These are phyloP conservation scores for Drosophila kanapiae DNA, from an alignment of 1,140 invertebrate genomes.

Conservation along the genomic window DNA sequence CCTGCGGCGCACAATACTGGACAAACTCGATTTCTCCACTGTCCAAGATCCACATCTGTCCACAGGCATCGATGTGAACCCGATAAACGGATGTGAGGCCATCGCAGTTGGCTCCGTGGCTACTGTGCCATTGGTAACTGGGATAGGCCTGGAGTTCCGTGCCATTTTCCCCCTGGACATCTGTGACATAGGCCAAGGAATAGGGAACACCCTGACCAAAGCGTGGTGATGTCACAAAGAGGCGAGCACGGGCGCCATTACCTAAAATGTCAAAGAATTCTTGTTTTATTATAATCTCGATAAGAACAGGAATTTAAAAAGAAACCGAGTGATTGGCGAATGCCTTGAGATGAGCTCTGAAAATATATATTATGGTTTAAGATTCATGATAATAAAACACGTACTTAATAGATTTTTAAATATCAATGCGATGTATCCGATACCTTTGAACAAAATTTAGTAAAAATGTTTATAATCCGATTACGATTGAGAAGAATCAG, in stretches of 20 bases:
- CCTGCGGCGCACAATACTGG: constrained; percentile 87
- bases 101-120: constrained; percentile 60
- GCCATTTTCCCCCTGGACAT: constrained; percentile 44
- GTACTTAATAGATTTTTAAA: background rate
- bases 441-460: background rate
- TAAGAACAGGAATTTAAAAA: background rate
- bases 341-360: background rate
- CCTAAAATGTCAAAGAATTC: constrained; percentile 17
- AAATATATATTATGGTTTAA: background rate
- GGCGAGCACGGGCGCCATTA: constrained; percentile 10
- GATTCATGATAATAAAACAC: background rate
- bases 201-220: constrained; percentile 68
- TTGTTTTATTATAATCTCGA: background rate
- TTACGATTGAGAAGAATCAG: background rate
- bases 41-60: constrained; percentile 89
- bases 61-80: constrained; percentile 85
- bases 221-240: constrained; percentile 61
- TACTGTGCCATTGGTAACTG: constrained; percentile 65
- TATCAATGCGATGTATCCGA: background rate
- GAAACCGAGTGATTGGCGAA: background rate
- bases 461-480: background rate
- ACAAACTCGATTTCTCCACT: constrained; percentile 86
- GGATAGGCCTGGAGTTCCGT: constrained; percentile 57
- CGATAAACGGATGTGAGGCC: constrained; percentile 66
- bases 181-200: constrained; percentile 46